Base-by-base conservation (phyloP, 2,113 vertebrate species). In the Ahaetulla prasina region DNA sequence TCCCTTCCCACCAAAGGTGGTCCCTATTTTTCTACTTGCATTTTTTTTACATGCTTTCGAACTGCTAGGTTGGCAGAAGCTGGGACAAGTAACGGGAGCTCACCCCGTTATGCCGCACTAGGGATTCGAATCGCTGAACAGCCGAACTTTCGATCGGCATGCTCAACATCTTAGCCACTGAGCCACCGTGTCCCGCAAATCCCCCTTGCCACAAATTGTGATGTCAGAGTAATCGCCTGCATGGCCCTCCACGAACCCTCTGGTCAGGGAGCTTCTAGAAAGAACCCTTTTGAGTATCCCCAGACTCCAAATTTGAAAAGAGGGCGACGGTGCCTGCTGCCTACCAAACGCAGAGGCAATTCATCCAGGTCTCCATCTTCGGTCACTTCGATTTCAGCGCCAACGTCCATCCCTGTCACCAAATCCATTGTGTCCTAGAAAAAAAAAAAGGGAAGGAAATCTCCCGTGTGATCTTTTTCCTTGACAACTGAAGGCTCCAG, bases 361-460 rank as follows among this genome's bases (percentile, higher is more conserved):
- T 94, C 95, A 43, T 94, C 95, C 89, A 92, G 8, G 3, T 49
- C 18, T 1, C 27, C 30, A 5, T 84, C 57, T n/a, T 95, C 94
- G 3, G 90, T 92, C 54, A 94, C n/a, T 55, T 96, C 95, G 2
- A 96, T 88, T 88, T 96, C 95, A 20, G 95, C 92, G 27, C 93
- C 95, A 50, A 95, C 90, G 16, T 93, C 94, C 35, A 95, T 92
- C 3, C 93, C 93, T 12, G 20, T 47, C n/a, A 25, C 74, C 57
- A 50, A 57, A 8, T 94, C 93, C 93, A 90, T 89, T 0, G 30
- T 2, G 16, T 14, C 88, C 93, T 94, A 49, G 27, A 90, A 87
- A 10, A 6, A 50, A 53, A 53, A 57, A 49, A 4, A 25, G 27
- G 55, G 49, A 68, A 57, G 55, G 49, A 68, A 80, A 54, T 2